Evolutionary conservation across 2,113 vertebrate species (phyloP), one percentile per base, ranked within the genome.

Genomic region (Gobius niger): DNA sequence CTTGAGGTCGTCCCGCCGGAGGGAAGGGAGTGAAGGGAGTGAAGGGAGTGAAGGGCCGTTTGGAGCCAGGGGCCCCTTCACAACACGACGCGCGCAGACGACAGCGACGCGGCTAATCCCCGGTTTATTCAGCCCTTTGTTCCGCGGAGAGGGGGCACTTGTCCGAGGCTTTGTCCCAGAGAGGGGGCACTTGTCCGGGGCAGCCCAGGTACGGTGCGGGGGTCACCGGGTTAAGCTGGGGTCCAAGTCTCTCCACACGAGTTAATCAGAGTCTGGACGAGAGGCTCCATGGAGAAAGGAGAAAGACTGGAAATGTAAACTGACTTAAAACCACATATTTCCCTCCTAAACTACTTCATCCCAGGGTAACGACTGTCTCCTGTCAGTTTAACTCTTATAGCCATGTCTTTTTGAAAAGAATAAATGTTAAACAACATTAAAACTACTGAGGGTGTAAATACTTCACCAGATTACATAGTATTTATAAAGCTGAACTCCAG

Each of bases 181-280:
- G 24, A 34, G 24, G 24, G 24, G 24, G 24, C 24, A 34, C 24
- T 34, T 34, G 24, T 34, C 24, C 24, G 3, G 24, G 24, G 24
- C 24, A 34, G 3, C 24, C 24, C 24, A 89, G 89, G 89, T 90
- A 87, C 82, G 77, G 80, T 75, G 72, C 70, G 24, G 67, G 76
- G 89, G 24, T 89, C 87, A 90, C 79, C 24, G 89, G 89, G 89
- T 90, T 89, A 90, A 90, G 85, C 87, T 80, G 70, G 73, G 75
- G 86, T 77, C 70, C 83, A 82, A 82, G 83, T 80, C 63, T 81
- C 84, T 83, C 76, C 84, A 87, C 83, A 89, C 77, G 75, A 90
- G 77, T 90, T 90, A 90, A 90, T 90, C 89, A 90, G 89, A 90
- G 87, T 90, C 89, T 86, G 77, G 82, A 83, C 76, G 78, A 87